These are phyloP conservation scores for Arbacia lixula DNA, from an alignment of 53 echinoderm and acorn worm genomes.

Conservation along the genomic window DNA sequence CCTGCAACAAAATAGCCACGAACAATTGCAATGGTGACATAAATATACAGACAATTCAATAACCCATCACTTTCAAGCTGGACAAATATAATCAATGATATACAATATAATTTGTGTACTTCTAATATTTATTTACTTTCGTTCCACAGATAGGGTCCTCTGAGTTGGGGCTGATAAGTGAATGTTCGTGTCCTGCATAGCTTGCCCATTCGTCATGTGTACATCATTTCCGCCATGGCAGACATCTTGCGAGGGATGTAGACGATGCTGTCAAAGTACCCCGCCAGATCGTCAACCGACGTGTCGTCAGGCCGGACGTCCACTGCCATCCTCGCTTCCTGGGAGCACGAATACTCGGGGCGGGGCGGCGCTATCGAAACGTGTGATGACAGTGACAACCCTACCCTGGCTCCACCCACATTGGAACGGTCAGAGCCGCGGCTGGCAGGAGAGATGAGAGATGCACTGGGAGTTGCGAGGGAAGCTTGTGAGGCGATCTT, in stretches of 20 bases:
- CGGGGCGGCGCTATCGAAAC: slow-evolving; percentile 34
- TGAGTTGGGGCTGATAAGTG: too few relatives aligned
- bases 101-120: background rate
- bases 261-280: slow-evolving; percentile 96
- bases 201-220: slow-evolving; percentile 69
- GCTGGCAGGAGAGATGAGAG: background rate
- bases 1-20: too few relatives aligned
- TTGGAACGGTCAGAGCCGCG: background rate
- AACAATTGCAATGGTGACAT: too few relatives aligned
- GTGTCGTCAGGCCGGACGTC: slow-evolving; percentile 88
- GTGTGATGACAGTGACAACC: background rate
- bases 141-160: too few relatives aligned
- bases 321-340: slow-evolving; percentile 85
- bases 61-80: background rate
- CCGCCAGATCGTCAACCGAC: slow-evolving; percentile 91
- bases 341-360: slow-evolving; percentile 82
- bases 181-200: too few relatives aligned
- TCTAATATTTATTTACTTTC: too few relatives aligned
- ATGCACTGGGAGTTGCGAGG: background rate
- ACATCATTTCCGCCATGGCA: slow-evolving; percentile 99
- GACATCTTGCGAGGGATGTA: slow-evolving; percentile 99
- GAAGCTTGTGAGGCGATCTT: slow-evolving; percentile 2
- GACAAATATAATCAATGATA: background rate
- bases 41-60: too few relatives aligned
- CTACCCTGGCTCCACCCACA: background rate